Base-by-base conservation (phyloP, 2,888 invertebrate species). In the Liodrosophila aerea region DNA sequence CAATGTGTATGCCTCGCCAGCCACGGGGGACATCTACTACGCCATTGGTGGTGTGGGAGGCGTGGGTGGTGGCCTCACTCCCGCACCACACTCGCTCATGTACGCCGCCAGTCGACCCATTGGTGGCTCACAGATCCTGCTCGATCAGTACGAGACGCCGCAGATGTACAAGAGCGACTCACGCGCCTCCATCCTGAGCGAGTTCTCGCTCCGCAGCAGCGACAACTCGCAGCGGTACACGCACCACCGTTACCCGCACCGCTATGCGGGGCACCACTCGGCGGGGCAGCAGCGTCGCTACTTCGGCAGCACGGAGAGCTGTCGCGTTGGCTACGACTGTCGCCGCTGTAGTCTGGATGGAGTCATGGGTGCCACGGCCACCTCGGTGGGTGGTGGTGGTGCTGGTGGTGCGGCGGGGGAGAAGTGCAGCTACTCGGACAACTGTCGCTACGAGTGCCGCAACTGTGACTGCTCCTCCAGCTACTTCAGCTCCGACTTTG, bases 381-480 rank as follows among this genome's bases (percentile, higher is more conserved):
- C 18, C 7, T 12, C 13, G 2, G 12, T 7, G 0, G 52, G 27
- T 9, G 46, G 29, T 11, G 45, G 76, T 0, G 41, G 9, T 7
- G 30, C 15, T 1, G 37, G n/a, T 8, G 16, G 18, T 5, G 13
- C 16, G 1, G 22, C 52, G 0, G 76, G 71, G 1, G 90, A 89
- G 5, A 90, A 90, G 64, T 90, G 89, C 64, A 88, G 87, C 57
- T 90, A 87, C 50, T 90, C 90, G 5, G 90, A 90, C 57, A 90
- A 87, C 16, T 90, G 90, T 53, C 88, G 88, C 1, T 89, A 89
- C 30, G 90, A 90, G 66, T 90, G 90, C 50, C 81, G 88, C 7
- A 89, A 90, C 31, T 90, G 90, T 50, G 90, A 90, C 43, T 90
- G 90, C 56, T 90, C 90, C 2, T 90, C 90, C 2, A 90, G 89